phyloP scores from a whole-genome alignment of 2,888 invertebrate species.

The Apotomis betuletana region DNA sequence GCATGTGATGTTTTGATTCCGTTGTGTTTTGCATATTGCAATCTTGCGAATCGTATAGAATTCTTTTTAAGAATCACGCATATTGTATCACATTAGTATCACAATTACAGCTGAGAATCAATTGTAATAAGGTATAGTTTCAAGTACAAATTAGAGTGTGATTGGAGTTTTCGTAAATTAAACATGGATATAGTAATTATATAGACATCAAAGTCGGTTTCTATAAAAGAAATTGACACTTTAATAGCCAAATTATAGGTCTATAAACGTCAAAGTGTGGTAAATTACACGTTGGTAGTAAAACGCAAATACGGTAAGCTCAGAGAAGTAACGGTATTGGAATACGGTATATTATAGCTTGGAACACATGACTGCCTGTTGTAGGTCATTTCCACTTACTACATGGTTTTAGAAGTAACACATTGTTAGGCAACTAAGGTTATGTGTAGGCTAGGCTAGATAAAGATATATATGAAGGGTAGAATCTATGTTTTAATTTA shows the following conservation, averaged over 20 bases:
- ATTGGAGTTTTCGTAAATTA: neutral
- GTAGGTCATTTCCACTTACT: neutral
- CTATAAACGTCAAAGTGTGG: neutral
- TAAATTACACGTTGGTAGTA: neutral
- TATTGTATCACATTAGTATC: neutral
- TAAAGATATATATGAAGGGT: no score
- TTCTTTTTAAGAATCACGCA: neutral
- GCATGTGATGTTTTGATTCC: neutral
- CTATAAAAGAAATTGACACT: slow-evolving; percentile 23
- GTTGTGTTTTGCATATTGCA: neutral
- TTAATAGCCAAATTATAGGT: slow-evolving; percentile 23
- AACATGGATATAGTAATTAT: slow-evolving; percentile 14
- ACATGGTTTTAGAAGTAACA: neutral
- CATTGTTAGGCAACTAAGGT: no score
- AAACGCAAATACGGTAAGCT: neutral
- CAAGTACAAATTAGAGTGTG: neutral
- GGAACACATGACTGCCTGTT: neutral
- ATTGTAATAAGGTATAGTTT: neutral
- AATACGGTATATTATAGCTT: slow-evolving; percentile 8
- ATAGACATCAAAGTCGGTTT: slow-evolving; percentile 17
- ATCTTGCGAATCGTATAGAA: neutral
- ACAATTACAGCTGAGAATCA: neutral
- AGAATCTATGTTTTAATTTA: no score
- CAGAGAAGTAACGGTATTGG: neutral
- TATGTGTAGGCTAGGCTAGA: no score